Evolutionary conservation across 1,140 invertebrate species (phyloP).

Genomic region (Danaus melanippus): DNA sequence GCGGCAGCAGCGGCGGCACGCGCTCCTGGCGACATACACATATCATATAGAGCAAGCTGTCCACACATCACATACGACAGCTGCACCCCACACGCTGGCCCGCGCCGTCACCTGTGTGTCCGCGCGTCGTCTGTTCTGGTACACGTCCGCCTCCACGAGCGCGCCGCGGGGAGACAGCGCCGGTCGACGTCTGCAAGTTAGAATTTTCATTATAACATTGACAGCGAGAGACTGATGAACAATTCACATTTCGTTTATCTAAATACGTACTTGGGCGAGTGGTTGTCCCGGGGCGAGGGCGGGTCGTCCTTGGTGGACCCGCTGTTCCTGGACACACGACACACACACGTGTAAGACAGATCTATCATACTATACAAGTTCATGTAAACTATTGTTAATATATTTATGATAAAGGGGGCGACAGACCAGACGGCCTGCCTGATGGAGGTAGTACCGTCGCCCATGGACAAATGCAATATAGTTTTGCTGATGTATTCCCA

Average conservation of each 20-base stretch:
- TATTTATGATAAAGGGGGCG: too few relatives aligned
- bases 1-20: conserved; percentile 39
- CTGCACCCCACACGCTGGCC: conserved; percentile 28
- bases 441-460: too few relatives aligned
- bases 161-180: conserved; percentile 52
- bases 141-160: conserved; percentile 56
- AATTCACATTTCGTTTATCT: too few relatives aligned
- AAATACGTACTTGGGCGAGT: conserved; percentile 45
- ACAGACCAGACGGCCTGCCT: too few relatives aligned
- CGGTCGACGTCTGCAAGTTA: conserved; percentile 26
- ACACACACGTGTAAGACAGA: neutral
- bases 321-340: conserved; percentile 28
- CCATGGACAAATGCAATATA: too few relatives aligned
- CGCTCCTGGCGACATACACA: conserved; percentile 25
- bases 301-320: conserved; percentile 43
- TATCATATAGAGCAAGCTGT: neutral
- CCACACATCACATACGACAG: conserved; percentile 14
- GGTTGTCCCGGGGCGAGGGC: conserved; percentile 48
- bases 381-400: too few relatives aligned
- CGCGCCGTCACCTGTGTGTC: conserved; percentile 25
- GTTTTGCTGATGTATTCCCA: too few relatives aligned
- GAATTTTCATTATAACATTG: too few relatives aligned
- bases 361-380: too few relatives aligned
- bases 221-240: too few relatives aligned
- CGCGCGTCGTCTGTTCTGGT: conserved; percentile 29